Conservation (phyloP, 2,797 vertebrate genomes). For the Mycteria americana region DNA sequence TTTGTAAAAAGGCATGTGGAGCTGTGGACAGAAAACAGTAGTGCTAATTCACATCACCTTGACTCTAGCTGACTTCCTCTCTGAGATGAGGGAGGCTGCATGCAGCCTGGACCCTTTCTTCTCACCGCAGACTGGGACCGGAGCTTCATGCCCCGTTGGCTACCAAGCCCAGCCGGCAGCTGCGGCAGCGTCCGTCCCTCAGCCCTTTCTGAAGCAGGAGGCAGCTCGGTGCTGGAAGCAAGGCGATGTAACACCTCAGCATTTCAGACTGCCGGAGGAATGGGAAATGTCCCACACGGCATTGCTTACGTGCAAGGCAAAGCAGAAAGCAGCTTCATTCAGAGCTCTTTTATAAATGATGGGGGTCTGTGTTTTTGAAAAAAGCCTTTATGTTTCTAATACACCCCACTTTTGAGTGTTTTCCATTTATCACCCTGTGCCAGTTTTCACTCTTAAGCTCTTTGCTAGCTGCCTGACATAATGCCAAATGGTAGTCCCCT, state of each 20-base stretch:
- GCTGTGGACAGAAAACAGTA: background rate
- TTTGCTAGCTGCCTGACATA: background rate
- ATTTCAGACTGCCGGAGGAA: background rate
- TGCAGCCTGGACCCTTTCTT: background rate
- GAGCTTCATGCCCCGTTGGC: background rate
- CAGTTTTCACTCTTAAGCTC: background rate
- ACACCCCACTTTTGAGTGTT: background rate
- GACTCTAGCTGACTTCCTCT: background rate
- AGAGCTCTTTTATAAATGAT: background rate
- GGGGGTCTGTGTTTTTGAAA: background rate
- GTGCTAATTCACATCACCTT: background rate
- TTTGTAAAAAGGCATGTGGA: background rate
- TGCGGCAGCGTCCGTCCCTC: background rate
- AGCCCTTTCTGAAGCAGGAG: background rate
- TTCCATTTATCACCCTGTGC: background rate
- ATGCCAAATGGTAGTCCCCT: background rate
- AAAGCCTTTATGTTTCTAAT: background rate
- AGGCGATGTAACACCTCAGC: background rate
- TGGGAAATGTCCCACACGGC: background rate
- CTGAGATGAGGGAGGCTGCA: background rate
- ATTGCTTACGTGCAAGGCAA: background rate
- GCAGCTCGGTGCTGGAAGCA: background rate
- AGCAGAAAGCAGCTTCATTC: background rate
- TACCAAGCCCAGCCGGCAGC: background rate
- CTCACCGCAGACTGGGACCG: constrained; percentile 12